Conservation (phyloP, 1,140 invertebrate species). For the Zaprionus inermis region DNA sequence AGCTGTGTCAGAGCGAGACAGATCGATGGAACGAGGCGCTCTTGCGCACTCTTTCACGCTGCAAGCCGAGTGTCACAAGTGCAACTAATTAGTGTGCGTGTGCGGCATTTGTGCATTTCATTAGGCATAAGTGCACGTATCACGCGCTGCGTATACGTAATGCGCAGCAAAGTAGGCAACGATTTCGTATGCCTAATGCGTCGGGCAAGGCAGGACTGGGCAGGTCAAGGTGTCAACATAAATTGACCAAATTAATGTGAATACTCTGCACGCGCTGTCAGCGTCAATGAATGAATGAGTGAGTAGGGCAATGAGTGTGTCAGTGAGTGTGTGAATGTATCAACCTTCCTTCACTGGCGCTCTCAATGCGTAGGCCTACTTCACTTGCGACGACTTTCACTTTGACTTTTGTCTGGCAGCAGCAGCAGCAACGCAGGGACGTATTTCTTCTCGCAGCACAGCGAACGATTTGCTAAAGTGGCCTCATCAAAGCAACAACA, state of each 20-base stretch:
- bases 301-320: not conserved
- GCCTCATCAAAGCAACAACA: constrained; percentile 78
- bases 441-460: not conserved
- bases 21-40: not conserved
- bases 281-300: constrained; percentile 13
- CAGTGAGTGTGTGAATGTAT: not conserved
- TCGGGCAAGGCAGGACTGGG: too few relatives aligned
- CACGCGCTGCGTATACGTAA: constrained; percentile 65
- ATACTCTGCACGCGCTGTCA: constrained; percentile 61
- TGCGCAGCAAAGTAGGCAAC: constrained; percentile 37
- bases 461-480: constrained; percentile 67
- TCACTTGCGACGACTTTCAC: not conserved
- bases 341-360: constrained; percentile 54
- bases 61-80: not conserved
- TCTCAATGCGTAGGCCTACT: constrained; percentile 8
- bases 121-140: constrained; percentile 55
- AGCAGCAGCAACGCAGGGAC: not conserved
- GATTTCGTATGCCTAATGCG: constrained; percentile 67
- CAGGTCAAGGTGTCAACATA: too few relatives aligned
- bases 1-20: not conserved
- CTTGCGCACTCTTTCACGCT: not conserved
- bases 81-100: constrained; percentile 55
- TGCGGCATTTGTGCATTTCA: constrained; percentile 66
- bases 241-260: constrained; percentile 81
- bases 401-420: constrained; percentile 21